phyloP scores from a whole-genome alignment of 2,113 vertebrate species.

The Candoia aspera region DNA sequence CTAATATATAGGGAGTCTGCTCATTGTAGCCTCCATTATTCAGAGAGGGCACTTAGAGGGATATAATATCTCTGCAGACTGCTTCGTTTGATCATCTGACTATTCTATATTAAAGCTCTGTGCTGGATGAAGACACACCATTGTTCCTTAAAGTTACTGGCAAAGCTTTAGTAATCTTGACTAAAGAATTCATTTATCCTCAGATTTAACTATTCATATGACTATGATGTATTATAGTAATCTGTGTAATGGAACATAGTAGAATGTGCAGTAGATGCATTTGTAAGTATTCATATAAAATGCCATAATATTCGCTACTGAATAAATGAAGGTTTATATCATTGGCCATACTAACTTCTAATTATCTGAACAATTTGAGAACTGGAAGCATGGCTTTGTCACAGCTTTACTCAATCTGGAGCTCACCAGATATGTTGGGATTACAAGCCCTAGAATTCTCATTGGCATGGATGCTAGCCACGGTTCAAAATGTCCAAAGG shows the following conservation, averaged over 20 bases:
- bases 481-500: not conserved
- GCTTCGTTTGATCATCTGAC: slow-evolving; percentile 45
- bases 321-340: not conserved
- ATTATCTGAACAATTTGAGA: not conserved
- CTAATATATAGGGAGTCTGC: slow-evolving; percentile 34
- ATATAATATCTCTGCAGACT: slow-evolving; percentile 29
- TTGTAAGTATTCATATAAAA: not conserved
- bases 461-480: not conserved
- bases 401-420: not conserved
- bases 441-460: not conserved
- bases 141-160: slow-evolving; percentile 22
- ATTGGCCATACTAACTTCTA: not conserved
- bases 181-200: slow-evolving; percentile 34
- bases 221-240: slow-evolving; percentile 24
- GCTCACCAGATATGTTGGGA: not conserved
- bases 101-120: slow-evolving; percentile 48
- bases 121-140: not conserved
- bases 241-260: no score
- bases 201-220: slow-evolving; percentile 26
- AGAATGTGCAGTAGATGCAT: not conserved
- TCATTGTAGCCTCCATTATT: slow-evolving; percentile 55
- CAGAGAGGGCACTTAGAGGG: slow-evolving; percentile 38
- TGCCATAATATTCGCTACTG: no score
- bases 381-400: not conserved
- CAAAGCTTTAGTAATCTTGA: slow-evolving; percentile 43